Evolutionary conservation across 2,888 invertebrate species (phyloP).

Genomic region (Sarcophaga caerulescens): DNA sequence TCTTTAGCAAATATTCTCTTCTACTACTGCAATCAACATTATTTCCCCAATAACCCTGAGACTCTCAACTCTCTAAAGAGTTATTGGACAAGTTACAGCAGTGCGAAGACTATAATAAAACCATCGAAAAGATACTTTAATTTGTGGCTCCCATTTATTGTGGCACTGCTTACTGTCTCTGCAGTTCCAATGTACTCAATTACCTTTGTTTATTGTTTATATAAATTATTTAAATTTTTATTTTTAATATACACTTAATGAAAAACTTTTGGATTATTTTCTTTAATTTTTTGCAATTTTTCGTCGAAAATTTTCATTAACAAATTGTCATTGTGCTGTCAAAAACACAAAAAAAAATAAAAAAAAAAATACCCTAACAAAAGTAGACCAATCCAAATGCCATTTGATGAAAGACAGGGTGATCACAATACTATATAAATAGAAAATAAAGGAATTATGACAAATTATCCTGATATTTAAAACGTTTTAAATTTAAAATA

Average conservation of each 20-base stretch:
- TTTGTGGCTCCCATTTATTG: too few relatives aligned
- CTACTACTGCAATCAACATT: not conserved
- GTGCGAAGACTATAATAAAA: not conserved
- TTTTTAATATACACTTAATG: slow-evolving; percentile 38
- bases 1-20: slow-evolving; percentile 19
- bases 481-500: too few relatives aligned
- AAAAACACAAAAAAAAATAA: slow-evolving; percentile 33
- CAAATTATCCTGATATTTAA: too few relatives aligned
- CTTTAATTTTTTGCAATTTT: slow-evolving; percentile 50
- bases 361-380: slow-evolving; percentile 11
- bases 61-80: not conserved
- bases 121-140: too few relatives aligned
- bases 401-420: slow-evolving; percentile 16
- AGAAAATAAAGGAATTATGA: too few relatives aligned
- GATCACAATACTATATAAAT: not conserved
- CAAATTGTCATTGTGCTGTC: slow-evolving; percentile 64
- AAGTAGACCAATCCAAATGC: slow-evolving; percentile 19
- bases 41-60: slow-evolving; percentile 43
- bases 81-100: not conserved
- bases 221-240: slow-evolving; percentile 38
- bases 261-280: slow-evolving; percentile 42
- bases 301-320: slow-evolving; percentile 63
- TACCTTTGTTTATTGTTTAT: slow-evolving; percentile 46
- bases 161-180: too few relatives aligned
- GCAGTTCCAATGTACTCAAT: not conserved